Base-by-base conservation (phyloP, 37 sponge, comb jelly and placozoan species). In the Agelas oroides region DNA sequence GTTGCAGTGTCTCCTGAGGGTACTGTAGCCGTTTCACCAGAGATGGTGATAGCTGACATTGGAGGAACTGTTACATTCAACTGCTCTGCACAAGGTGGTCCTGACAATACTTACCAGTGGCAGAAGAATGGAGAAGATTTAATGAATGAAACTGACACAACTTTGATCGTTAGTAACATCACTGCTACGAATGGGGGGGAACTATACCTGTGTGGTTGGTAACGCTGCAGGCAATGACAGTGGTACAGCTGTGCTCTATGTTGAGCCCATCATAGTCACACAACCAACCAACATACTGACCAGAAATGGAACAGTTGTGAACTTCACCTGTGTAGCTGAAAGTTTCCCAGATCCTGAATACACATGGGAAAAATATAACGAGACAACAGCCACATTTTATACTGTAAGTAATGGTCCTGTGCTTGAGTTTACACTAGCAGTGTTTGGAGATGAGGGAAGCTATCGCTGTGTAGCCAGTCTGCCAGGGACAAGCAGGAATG, bases 111-210 rank as follows among this genome's bases (percentile, higher is more conserved):
- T 5, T 76, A 77, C 74, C 63, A 70, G 19, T 93, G 94, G 94
- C 52, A 40, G 20, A 21, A n/a, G 0, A 23, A 81, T 6, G 59
- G 57, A 56, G 18, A n/a, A 3, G 14, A 3, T n/a, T 32, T 54
- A 1, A 25, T 60, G 20, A 33, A 77, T 60, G 64, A 60, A 38
- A 57, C 64, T 2, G 5, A 53, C 2, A n/a, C 55, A 46, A 65
- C 32, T n/a, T 59, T 84, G 38, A 34, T 13, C 5, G 30, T 84
- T 32, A 40, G 28, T 35, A 20, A 54, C 12, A 64, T 78, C 14
- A 78, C 21, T 89, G 90, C 91, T 41, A 32, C 61, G 41, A 66
- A 70, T 77, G n/a, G 90, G 91, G n/a, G 94, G 91, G 31, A 69
- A 39, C 33, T 93, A 93, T 61, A 82, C 37, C 30, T 93, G 94